Evolutionary conservation across 2,888 invertebrate species (phyloP), one percentile per base, ranked within the genome.

Genomic region (Kryphioiulus occultus): DNA sequence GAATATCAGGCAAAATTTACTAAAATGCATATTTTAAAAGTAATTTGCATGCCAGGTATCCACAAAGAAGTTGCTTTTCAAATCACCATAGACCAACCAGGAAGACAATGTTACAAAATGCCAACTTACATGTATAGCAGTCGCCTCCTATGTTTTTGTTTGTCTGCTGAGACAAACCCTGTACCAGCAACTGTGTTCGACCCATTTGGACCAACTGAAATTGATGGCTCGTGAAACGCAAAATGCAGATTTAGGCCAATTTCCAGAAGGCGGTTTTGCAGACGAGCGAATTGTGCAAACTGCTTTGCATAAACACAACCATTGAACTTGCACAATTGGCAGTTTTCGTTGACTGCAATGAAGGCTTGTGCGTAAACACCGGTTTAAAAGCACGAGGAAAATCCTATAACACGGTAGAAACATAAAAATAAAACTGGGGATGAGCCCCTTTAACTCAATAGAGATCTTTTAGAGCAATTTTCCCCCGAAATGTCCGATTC

Each of bases 401-500:
- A 7, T 53, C 17, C 53, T 5, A 53, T 53, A 53, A 53, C 53
- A 17, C 19, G 53, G n/a, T 1, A 19, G 19, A 53, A 53, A 53
- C 10, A 53, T 15, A 9, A 53, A 53, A 19, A n/a, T n/a, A 53
- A 53, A 53, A 17, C 53, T 5, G n/a, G 53, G n/a, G 4, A 10
- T 7, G 12, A 53, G 53, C 53, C 53, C 17, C 53, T 53, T 53
- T 53, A 53, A 53, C 53, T 53, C 53, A 53, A 68, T 68, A 68
- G 68, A 68, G 68, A 68, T 68, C 68, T 26, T 68, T 68, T 68
- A 68, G 26, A 68, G 68, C 68, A 68, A 68, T 68, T 68, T 68
- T 10, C 68, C 9, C 26, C 19, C 26, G 68, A 68, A 68, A 68
- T 68, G 68, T 68, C 68, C 68, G 19, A 68, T 68, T 68, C 68